Percentiles rank a stretch among this genome's conserved stretches.
Conservation (phyloP, 2,113 vertebrate species). For the Menura novaehollandiae region DNA sequence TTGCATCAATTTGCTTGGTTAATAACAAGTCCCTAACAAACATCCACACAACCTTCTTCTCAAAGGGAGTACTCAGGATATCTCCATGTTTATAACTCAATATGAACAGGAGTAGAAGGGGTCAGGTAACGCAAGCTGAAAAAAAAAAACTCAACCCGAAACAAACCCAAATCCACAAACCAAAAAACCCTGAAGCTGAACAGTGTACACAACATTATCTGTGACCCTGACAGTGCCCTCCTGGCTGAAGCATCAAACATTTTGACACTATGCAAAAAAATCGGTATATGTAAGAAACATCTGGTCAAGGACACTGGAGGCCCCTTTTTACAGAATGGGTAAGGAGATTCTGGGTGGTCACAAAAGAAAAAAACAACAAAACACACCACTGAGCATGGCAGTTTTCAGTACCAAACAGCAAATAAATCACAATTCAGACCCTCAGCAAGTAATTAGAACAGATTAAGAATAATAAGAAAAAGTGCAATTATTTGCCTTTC, state of each 20-base stretch:
- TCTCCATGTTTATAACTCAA: not conserved
- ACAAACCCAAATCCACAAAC: not conserved
- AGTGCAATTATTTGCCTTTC: not conserved
- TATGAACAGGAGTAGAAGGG: not conserved
- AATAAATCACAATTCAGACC: not conserved
- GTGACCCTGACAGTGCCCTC: constrained; percentile 4
- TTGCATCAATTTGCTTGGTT: not conserved
- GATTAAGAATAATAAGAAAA: not conserved
- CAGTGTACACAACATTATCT: constrained; percentile 29
- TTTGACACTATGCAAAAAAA: constrained; percentile 5
- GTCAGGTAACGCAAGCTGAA: not conserved
- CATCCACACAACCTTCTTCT: not conserved
- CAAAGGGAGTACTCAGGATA: not conserved
- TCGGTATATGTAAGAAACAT: not conserved
- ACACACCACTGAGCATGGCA: not conserved
- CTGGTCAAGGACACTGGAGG: not conserved
- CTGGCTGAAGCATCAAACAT: constrained; percentile 13
- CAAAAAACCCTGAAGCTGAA: not conserved
- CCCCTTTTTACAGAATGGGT: not conserved
- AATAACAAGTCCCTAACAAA: not conserved
- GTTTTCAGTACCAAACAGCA: not conserved
- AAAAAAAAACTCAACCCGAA: not conserved
- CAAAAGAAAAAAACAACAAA: not conserved
- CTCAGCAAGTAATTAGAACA: not conserved
- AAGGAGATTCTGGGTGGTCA: constrained; percentile 11